phyloP scores from a whole-genome alignment of 2,113 vertebrate genomes.

The Nothoprocta pentlandii region DNA sequence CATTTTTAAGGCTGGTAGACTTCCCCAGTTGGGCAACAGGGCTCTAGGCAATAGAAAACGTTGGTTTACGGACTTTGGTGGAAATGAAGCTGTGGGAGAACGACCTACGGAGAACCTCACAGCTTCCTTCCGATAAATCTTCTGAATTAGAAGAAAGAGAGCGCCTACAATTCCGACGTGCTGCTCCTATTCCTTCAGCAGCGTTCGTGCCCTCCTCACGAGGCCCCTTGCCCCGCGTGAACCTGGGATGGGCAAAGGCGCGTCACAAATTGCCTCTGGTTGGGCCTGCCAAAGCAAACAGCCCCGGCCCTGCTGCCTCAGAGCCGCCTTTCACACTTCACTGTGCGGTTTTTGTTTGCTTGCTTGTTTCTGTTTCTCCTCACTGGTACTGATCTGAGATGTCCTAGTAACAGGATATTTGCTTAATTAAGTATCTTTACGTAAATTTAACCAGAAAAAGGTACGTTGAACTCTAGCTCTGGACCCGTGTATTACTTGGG shows the following conservation, averaged over 20 bases:
- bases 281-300: not conserved
- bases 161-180: not conserved
- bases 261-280: not conserved
- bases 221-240: not conserved
- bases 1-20: not conserved
- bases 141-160: not conserved
- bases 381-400: not conserved
- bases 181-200: not conserved
- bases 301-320: not conserved
- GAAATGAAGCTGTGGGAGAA: not conserved
- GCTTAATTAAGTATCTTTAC: not conserved
- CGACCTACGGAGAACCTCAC: not conserved
- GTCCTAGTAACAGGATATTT: not conserved
- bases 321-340: not conserved
- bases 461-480: not conserved
- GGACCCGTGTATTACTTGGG: not conserved
- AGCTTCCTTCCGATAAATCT: not conserved
- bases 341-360: not conserved
- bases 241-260: not conserved
- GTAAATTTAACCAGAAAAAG: not conserved
- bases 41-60: not conserved
- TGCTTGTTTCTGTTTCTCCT: not conserved
- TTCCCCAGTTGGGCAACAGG: not conserved
- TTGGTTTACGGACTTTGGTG: not conserved
- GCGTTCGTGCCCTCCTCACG: not conserved